A percentile compares a stretch with the other conserved stretches of the same genome.
These are phyloP conservation scores for Zaprionus lineosus DNA, from an alignment of 2,888 invertebrate genomes.

Conservation along the genomic window DNA sequence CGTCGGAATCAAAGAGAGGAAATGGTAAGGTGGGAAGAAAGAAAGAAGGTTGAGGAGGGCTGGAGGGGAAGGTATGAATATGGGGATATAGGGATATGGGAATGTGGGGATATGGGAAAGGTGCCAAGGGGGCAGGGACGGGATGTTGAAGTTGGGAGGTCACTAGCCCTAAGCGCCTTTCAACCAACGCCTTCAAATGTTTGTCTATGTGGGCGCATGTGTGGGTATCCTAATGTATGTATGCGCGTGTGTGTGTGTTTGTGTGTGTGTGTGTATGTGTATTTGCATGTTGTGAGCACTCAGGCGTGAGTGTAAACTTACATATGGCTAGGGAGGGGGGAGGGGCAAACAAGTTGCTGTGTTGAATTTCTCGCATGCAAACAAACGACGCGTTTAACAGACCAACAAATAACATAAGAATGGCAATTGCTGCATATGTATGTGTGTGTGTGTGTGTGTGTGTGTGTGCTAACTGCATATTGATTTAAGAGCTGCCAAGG, in stretches of 20 bases:
- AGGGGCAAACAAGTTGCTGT: conserved; percentile 6
- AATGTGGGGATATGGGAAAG: no score
- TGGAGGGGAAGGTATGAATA: no score
- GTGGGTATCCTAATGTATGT: not conserved
- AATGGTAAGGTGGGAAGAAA: no score
- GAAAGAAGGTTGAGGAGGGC: no score
- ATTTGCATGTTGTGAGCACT: conserved; percentile 40
- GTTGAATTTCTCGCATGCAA: conserved; percentile 7
- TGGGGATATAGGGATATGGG: no score
- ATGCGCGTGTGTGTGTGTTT: not conserved
- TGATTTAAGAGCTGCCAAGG: conserved; percentile 27
- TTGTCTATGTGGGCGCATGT: not conserved
- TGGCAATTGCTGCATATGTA: conserved; percentile 1
- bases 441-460: not conserved
- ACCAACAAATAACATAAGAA: not conserved
- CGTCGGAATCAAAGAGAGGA: no score
- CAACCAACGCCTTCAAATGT: not conserved
- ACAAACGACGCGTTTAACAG: not conserved
- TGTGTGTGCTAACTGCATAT: conserved; percentile 15
- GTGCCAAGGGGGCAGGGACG: no score
- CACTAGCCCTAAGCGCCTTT: conserved; percentile 11
- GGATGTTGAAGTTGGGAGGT: no score
- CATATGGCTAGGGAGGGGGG: conserved; percentile 5
- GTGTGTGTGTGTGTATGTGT: conserved; percentile 5
- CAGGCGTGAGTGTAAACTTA: conserved; percentile 34